These are phyloP conservation scores for Pogonognathellus flavescens DNA, from an alignment of 1,140 invertebrate genomes.

Conservation along the genomic window DNA sequence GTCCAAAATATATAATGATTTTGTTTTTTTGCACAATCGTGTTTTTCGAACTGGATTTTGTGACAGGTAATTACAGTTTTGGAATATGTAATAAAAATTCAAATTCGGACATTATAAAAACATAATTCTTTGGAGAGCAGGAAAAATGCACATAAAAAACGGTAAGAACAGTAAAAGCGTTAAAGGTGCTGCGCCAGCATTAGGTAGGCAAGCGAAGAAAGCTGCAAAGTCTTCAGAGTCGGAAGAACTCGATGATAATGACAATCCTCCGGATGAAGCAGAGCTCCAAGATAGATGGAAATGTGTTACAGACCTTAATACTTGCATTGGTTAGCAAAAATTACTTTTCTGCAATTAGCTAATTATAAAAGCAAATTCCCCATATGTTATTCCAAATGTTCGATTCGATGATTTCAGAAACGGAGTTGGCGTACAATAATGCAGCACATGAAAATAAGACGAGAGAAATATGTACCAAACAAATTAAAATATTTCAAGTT, in stretches of 20 bases:
- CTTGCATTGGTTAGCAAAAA: background rate
- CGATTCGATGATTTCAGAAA: background rate
- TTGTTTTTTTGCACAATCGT: no score
- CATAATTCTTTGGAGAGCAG: background rate
- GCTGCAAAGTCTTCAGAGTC: background rate
- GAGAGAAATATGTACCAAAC: background rate
- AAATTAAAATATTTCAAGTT: background rate
- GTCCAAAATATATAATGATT: no score
- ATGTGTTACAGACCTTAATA: background rate
- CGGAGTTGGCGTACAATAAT: background rate
- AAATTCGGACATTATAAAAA: background rate
- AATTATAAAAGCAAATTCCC: no score
- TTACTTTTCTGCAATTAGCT: background rate
- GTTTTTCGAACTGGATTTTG: no score
- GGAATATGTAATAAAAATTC: background rate
- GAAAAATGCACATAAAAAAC: background rate
- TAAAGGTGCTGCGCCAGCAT: no score
- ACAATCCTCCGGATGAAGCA: background rate
- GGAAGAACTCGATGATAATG: background rate
- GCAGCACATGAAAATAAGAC: background rate
- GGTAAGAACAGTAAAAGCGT: no score
- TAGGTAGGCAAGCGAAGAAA: background rate
- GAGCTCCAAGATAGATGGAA: background rate
- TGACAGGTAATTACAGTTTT: background rate
- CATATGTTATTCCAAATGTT: no score